These are phyloP conservation scores for Epinephelus fuscoguttatus DNA, from an alignment of 2,113 vertebrate species.

Conservation along the genomic window DNA sequence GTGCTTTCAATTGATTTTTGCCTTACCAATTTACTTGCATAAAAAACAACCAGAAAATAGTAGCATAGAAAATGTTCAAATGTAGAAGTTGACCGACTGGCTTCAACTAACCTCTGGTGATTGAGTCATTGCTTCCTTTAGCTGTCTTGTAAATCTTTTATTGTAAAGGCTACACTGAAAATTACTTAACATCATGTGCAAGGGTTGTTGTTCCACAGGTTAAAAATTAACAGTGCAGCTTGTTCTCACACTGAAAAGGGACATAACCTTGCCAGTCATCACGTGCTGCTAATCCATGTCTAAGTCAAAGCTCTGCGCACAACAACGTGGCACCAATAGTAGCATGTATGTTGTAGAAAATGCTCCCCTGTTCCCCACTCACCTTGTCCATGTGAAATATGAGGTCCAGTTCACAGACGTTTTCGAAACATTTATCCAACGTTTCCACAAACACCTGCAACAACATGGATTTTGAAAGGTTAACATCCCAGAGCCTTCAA, in stretches of 20 bases:
- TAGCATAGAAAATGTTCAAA: neutral
- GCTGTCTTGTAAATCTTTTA: neutral
- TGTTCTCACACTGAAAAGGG: neutral
- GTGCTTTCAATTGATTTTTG: neutral
- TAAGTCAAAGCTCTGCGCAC: neutral
- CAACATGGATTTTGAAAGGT: neutral
- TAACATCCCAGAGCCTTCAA: neutral
- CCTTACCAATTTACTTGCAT: too few species aligned
- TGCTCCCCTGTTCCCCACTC: neutral
- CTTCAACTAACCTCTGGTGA: neutral
- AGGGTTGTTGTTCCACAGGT: neutral
- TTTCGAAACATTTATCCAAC: slow-evolving; percentile 96
- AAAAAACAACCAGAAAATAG: neutral
- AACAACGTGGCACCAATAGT: neutral
- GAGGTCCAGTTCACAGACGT: slow-evolving; percentile 95
- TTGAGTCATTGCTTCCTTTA: neutral
- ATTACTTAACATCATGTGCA: neutral
- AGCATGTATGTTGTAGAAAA: neutral
- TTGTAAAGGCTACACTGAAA: neutral
- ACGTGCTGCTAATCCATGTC: neutral
- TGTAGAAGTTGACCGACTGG: neutral
- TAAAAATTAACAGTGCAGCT: neutral
- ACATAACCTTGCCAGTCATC: neutral
- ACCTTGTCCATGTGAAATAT: slow-evolving; percentile 98
- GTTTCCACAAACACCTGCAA: slow-evolving; percentile 96